phyloP scores from a whole-genome alignment of 2,113 vertebrate species.

The Scophthalmus maximus region DNA sequence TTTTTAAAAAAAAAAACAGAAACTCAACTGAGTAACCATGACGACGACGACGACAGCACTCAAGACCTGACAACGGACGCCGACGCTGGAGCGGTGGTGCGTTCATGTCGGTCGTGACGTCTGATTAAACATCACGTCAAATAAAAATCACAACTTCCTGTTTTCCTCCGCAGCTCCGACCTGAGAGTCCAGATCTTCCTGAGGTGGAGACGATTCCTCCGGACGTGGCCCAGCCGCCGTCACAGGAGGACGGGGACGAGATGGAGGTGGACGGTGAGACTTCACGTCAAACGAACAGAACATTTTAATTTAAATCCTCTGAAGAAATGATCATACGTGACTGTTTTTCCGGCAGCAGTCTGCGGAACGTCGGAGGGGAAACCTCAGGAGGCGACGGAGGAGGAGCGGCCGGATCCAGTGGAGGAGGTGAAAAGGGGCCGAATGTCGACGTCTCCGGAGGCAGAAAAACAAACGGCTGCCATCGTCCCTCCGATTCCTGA shows the following conservation, averaged over 20 bases:
- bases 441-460: constrained; percentile 1
- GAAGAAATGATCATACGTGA: neutral
- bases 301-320: neutral
- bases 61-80: constrained; percentile 55
- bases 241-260: constrained; percentile 31
- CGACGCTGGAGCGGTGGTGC: constrained; percentile 29
- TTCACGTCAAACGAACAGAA: neutral
- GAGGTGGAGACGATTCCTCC: constrained; percentile 19
- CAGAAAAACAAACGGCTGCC: neutral
- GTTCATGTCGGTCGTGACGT: neutral
- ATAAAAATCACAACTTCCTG: neutral
- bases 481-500: neutral
- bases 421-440: neutral
- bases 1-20: constrained; percentile 81
- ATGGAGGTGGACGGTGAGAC: constrained; percentile 52
- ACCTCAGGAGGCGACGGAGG: neutral
- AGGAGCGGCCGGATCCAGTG: neutral
- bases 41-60: constrained; percentile 40
- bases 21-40: constrained; percentile 81
- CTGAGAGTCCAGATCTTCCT: neutral
- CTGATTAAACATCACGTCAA: too few relatives aligned
- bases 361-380: neutral
- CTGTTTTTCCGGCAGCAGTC: constrained; percentile 14
- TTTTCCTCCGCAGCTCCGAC: constrained; percentile 1
- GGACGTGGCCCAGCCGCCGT: neutral